A percentile compares a stretch with the other conserved stretches of the same genome.
phyloP scores from a whole-genome alignment of 2,888 invertebrate genomes.

The Leuctra nigra region DNA sequence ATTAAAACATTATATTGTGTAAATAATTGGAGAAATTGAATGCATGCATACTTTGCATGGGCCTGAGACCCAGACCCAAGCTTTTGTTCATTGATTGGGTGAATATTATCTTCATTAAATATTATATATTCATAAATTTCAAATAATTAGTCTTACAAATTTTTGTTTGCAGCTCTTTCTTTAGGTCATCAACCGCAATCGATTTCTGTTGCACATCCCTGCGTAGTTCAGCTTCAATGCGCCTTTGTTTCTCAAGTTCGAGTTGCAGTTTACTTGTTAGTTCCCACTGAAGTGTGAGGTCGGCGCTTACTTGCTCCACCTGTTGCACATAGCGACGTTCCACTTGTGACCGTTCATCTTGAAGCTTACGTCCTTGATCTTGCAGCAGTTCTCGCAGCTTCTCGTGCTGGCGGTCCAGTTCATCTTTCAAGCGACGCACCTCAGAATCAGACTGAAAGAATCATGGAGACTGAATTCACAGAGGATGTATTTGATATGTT shows the following conservation, averaged over 20 bases:
- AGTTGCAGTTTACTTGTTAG: slow-evolving; percentile 66
- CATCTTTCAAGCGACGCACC: slow-evolving; percentile 66
- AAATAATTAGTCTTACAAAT: too few relatives aligned
- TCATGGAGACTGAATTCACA: not conserved
- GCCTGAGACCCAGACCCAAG: too few relatives aligned
- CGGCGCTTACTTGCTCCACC: slow-evolving; percentile 71
- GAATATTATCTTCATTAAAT: too few relatives aligned
- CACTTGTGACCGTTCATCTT: slow-evolving; percentile 28
- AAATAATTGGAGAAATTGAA: too few relatives aligned
- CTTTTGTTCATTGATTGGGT: too few relatives aligned
- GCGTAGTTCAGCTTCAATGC: slow-evolving; percentile 67
- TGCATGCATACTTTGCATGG: too few relatives aligned
- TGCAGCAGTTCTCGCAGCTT: slow-evolving; percentile 68
- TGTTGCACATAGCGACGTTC: slow-evolving; percentile 50
- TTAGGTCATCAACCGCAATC: slow-evolving; percentile 67
- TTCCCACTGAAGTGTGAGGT: slow-evolving; percentile 74
- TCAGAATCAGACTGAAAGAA: slow-evolving; percentile 61
- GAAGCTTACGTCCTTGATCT: slow-evolving; percentile 50
- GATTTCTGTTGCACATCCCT: slow-evolving; percentile 71
- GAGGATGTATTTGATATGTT: not conserved
- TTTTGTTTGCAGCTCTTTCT: slow-evolving; percentile 72
- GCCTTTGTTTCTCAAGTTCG: slow-evolving; percentile 70
- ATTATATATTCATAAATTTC: too few relatives aligned
- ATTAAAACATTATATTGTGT: too few relatives aligned
- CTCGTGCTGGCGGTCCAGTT: slow-evolving; percentile 67